These are phyloP conservation scores for Streblospio benedicti DNA, from an alignment of 1,140 invertebrate genomes.

Conservation along the genomic window DNA sequence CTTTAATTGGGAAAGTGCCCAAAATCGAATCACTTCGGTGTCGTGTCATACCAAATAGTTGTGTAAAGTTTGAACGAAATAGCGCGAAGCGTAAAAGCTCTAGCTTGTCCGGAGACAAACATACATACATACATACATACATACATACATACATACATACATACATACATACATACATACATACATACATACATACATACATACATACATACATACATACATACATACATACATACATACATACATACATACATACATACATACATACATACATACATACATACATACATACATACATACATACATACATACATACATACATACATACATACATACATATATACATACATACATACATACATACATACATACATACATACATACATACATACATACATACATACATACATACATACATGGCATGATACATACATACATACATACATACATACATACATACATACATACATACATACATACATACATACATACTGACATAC, in stretches of 20 bases:
- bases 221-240: neutral
- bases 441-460: neutral
- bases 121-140: too few species aligned
- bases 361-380: constrained; percentile 1
- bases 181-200: neutral
- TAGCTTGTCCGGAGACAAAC: too few species aligned
- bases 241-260: neutral
- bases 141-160: neutral
- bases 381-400: constrained; percentile 1
- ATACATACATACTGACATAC: too few species aligned
- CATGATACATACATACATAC: constrained; percentile 3
- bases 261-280: constrained; percentile 1
- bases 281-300: neutral
- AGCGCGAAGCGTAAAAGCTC: too few species aligned
- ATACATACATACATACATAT: constrained; percentile 2
- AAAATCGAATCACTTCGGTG: too few species aligned
- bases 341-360: neutral
- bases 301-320: neutral
- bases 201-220: neutral
- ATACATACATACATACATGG: neutral
- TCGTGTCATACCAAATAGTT: too few species aligned
- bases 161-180: neutral
- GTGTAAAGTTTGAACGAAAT: too few species aligned
- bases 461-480: constrained; percentile 3
- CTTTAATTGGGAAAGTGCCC: too few species aligned